Conservation (phyloP, 2,797 vertebrate genomes). For the Echiichthys vipera region DNA sequence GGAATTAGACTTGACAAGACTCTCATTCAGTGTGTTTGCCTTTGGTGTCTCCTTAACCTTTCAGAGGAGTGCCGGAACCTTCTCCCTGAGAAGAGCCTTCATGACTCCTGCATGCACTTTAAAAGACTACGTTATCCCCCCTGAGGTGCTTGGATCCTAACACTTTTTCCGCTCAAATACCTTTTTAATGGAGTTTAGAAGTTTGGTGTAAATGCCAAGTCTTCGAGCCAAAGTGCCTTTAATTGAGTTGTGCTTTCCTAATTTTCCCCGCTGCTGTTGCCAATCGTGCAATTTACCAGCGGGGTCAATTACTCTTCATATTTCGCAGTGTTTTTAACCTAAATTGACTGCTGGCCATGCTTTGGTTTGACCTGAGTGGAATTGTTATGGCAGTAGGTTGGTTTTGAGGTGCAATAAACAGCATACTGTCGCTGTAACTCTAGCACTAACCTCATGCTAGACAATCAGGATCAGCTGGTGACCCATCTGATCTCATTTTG, state of each 20-base stretch:
- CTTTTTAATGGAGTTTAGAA: constrained; percentile 87
- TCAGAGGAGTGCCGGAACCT: constrained; percentile 72
- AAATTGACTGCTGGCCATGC: constrained; percentile 76
- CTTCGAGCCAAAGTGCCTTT: constrained; percentile 84
- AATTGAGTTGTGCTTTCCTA: constrained; percentile 86
- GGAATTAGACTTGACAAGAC: constrained; percentile 83
- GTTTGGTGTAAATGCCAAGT: constrained; percentile 88
- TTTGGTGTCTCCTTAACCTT: constrained; percentile 87
- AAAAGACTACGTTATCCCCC: constrained; percentile 74
- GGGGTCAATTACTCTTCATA: constrained; percentile 83
- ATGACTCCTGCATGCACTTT: constrained; percentile 76
- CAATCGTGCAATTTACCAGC: constrained; percentile 84
- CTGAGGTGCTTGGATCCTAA: constrained; percentile 73
- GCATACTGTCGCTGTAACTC: background rate
- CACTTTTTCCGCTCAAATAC: constrained; percentile 83
- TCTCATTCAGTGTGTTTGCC: constrained; percentile 81
- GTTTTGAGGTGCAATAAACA: constrained; percentile 25
- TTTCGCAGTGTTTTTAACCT: constrained; percentile 75
- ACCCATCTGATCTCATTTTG: constrained; percentile 36
- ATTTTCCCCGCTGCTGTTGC: constrained; percentile 80
- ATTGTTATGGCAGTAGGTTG: constrained; percentile 59
- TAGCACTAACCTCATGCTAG: constrained; percentile 18
- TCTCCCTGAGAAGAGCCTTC: constrained; percentile 72
- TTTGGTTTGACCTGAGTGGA: constrained; percentile 69
- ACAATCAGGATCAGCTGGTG: constrained; percentile 27